phyloP scores from a whole-genome alignment of 1,140 invertebrate species.

The Lordiphosa collinella region DNA sequence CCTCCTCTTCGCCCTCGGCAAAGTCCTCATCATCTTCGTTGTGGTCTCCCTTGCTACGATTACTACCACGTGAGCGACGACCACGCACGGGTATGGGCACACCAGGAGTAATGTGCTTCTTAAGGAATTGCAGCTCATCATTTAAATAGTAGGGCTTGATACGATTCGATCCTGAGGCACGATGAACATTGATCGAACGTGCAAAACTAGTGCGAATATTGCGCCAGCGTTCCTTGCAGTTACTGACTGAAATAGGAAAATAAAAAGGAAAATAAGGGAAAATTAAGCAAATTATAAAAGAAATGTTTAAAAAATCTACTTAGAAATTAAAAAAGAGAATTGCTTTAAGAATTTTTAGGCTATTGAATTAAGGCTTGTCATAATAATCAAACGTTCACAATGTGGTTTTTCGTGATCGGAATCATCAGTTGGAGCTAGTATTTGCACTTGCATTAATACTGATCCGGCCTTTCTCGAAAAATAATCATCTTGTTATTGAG shows the following conservation, averaged over 20 bases:
- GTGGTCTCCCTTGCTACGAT: constrained; percentile 14
- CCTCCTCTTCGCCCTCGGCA: constrained; percentile 25
- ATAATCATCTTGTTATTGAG: too few species aligned
- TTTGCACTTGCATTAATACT: too few species aligned
- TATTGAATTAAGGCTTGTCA: too few species aligned
- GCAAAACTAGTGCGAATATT: constrained; percentile 66
- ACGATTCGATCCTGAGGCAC: constrained; percentile 41
- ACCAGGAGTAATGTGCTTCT: constrained; percentile 60
- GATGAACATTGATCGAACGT: constrained; percentile 59
- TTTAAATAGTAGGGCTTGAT: constrained; percentile 64
- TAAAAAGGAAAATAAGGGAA: background rate
- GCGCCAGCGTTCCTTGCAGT: constrained; percentile 66
- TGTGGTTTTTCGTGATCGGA: too few species aligned
- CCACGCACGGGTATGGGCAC: constrained; percentile 43
- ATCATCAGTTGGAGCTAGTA: too few species aligned
- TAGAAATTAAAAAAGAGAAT: background rate
- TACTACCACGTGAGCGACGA: constrained; percentile 35
- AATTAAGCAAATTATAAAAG: background rate
- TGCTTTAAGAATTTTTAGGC: too few species aligned
- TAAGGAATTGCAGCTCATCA: constrained; percentile 54
- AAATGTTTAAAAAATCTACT: background rate
- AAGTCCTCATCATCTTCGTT: constrained; percentile 26
- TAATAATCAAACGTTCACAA: too few species aligned
- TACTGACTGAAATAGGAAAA: constrained; percentile 30
- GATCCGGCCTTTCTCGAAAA: too few species aligned